Percentiles rank a stretch among this genome's conserved stretches.
Conservation (phyloP, 2,888 invertebrate species). For the Drosophila peninsularis region DNA sequence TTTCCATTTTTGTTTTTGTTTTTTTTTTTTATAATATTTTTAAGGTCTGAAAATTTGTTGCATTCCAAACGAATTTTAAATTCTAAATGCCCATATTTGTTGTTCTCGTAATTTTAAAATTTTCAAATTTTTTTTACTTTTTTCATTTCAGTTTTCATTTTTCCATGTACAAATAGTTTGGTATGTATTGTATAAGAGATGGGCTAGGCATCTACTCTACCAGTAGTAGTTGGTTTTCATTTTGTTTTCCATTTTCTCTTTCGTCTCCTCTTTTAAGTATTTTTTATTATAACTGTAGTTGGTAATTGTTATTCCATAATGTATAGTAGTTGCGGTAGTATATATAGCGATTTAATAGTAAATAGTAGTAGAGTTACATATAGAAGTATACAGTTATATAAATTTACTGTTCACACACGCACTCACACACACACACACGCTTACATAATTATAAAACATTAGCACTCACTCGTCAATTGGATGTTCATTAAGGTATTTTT, state of each 20-base stretch:
- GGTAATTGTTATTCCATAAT: slow-evolving; percentile 45
- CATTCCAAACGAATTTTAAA: slow-evolving; percentile 51
- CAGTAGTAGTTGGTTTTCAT: slow-evolving; percentile 26
- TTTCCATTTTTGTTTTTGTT: slow-evolving; percentile 11
- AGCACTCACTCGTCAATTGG: slow-evolving; percentile 38
- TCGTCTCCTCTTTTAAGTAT: slow-evolving; percentile 8
- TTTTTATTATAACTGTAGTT: slow-evolving; percentile 44
- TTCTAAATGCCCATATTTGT: slow-evolving; percentile 52
- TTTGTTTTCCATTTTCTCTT: slow-evolving; percentile 1
- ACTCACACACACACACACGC: neutral
- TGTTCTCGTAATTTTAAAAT: slow-evolving; percentile 32
- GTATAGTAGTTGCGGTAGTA: slow-evolving; percentile 29
- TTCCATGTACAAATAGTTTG: slow-evolving; percentile 66
- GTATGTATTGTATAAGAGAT: slow-evolving; percentile 47
- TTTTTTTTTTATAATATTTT: slow-evolving; percentile 15
- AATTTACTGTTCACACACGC: slow-evolving; percentile 43
- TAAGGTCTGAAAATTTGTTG: slow-evolving; percentile 40
- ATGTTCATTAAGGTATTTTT: neutral
- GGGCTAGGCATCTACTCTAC: slow-evolving; percentile 15
- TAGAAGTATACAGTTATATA: slow-evolving; percentile 65
- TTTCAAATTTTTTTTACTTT: slow-evolving; percentile 8
- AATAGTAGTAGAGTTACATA: slow-evolving; percentile 70
- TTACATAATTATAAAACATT: slow-evolving; percentile 40
- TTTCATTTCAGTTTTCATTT: slow-evolving; percentile 3
- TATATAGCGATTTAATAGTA: slow-evolving; percentile 48